Evolutionary conservation across 2,888 invertebrate species (phyloP).

Genomic region (Lamellibrachia satsuma): DNA sequence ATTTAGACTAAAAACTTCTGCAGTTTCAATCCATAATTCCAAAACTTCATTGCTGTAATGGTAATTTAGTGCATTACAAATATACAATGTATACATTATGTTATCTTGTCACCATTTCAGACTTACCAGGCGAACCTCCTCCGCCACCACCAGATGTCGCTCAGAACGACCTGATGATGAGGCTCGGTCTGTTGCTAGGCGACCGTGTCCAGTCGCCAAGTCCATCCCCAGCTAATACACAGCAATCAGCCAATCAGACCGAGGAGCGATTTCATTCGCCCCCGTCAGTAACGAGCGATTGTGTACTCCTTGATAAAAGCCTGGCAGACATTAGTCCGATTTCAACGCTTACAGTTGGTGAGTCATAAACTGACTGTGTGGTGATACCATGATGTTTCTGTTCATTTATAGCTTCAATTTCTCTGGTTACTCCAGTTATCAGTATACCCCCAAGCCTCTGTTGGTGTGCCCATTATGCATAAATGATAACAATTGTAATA

Average conservation of each 20-base stretch:
- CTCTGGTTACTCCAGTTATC: not conserved
- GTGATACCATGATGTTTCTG: not conserved
- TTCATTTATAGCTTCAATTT: not conserved
- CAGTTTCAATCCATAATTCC: not conserved
- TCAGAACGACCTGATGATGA: slow-evolving; percentile 83
- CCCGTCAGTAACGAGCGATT: slow-evolving; percentile 61
- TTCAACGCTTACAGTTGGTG: slow-evolving; percentile 81
- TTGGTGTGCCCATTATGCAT: not conserved
- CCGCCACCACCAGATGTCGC: slow-evolving; percentile 67
- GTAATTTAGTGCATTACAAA: not conserved
- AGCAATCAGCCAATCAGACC: slow-evolving; percentile 23
- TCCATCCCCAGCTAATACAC: not conserved
- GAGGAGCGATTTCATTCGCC: slow-evolving; percentile 17
- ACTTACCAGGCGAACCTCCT: slow-evolving; percentile 32
- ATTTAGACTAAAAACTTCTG: not conserved
- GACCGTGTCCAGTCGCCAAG: slow-evolving; percentile 69
- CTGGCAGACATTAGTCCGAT: slow-evolving; percentile 88
- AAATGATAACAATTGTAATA: not conserved
- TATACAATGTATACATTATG: not conserved
- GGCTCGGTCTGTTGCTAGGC: slow-evolving; percentile 82
- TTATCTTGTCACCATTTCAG: not conserved
- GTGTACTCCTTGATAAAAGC: slow-evolving; percentile 74
- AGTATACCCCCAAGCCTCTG: not conserved
- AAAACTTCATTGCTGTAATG: not conserved
- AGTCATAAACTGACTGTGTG: not conserved